Evolutionary conservation across 2,113 vertebrate species (phyloP).

Genomic region (Sinocyclocheilus anophthalmus): DNA sequence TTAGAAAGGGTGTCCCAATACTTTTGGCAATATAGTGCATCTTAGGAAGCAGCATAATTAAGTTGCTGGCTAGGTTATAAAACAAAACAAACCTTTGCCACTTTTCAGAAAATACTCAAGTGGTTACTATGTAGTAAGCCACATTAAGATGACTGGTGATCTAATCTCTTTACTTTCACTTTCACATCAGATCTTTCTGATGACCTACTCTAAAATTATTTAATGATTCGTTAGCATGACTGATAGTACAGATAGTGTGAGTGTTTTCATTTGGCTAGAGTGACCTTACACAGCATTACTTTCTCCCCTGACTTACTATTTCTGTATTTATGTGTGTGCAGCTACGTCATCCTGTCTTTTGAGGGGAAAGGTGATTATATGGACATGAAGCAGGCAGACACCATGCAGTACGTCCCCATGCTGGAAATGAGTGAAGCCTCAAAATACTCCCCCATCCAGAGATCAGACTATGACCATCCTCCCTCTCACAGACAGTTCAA

Average conservation of each 20-base stretch:
- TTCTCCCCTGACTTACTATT: constrained; percentile 18
- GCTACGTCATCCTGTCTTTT: constrained; percentile 97
- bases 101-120: neutral
- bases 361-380: constrained; percentile 96
- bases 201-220: neutral
- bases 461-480: constrained; percentile 89
- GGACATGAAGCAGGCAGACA: constrained; percentile 98
- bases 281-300: neutral
- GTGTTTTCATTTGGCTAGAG: constrained; percentile 14
- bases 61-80: neutral
- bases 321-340: constrained; percentile 60
- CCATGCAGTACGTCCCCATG: constrained; percentile 97
- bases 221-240: neutral
- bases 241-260: neutral
- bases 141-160: constrained; percentile 19
- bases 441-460: constrained; percentile 91
- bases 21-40: neutral
- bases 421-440: constrained; percentile 88
- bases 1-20: too few species aligned
- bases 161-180: neutral
- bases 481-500: constrained; percentile 87
- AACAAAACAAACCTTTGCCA: neutral
- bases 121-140: neutral
- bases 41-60: neutral
- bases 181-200: neutral